Evolutionary conservation across 2,113 vertebrate genomes (phyloP).

Genomic region (Petroica traversi): DNA sequence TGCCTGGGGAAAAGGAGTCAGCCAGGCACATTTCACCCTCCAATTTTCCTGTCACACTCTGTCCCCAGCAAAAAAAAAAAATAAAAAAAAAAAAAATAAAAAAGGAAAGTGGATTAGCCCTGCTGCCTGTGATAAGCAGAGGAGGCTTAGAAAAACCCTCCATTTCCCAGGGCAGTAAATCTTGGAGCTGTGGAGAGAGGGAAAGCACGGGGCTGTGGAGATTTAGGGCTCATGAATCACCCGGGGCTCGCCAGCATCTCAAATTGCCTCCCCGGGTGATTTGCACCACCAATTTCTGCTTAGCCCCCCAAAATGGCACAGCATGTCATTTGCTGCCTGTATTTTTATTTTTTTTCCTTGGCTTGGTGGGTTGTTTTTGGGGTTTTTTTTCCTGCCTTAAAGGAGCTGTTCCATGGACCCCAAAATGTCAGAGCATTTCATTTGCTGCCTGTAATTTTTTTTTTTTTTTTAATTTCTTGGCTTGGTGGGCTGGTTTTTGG

Average conservation of each 20-base stretch:
- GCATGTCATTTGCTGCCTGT: neutral
- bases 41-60: neutral
- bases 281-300: neutral
- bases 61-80: neutral
- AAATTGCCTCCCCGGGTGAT: neutral
- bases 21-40: neutral
- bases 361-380: neutral
- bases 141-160: neutral
- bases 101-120: neutral
- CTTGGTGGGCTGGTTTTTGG: no score
- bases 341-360: neutral
- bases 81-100: neutral
- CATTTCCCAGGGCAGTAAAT: constrained; percentile 13
- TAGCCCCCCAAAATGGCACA: neutral
- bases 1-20: neutral
- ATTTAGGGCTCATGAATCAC: constrained; percentile 12
- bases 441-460: no score
- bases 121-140: neutral
- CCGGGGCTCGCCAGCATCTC: neutral
- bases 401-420: neutral
- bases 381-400: neutral
- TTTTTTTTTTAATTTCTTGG: no score
- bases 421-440: no score
- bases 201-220: neutral
- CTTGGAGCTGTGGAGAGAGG: neutral